Evolutionary conservation across 2,113 vertebrate genomes (phyloP).

Genomic region (Arenaria interpres): DNA sequence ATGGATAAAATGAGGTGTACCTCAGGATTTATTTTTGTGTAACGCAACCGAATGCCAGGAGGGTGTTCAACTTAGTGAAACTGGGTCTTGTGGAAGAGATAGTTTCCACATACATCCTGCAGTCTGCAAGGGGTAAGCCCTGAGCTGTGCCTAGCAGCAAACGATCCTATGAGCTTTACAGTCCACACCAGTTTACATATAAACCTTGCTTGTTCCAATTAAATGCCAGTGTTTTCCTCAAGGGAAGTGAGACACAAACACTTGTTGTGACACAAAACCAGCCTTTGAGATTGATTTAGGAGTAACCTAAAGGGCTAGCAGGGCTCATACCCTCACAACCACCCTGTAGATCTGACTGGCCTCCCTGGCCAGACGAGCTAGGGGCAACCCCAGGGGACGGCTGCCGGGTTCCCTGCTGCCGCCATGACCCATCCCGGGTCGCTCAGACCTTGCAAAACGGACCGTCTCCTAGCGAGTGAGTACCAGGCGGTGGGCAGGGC

Average conservation of each 20-base stretch:
- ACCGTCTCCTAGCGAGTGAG: no score
- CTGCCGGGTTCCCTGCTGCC: neutral
- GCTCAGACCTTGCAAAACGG: neutral
- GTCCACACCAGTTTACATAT: neutral
- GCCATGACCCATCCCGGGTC: rapidly evolving
- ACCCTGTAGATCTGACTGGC: neutral
- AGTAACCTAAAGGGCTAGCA: rapidly evolving
- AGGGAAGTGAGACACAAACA: neutral
- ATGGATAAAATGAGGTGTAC: neutral
- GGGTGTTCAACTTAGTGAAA: neutral
- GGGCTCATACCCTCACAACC: rapidly evolving
- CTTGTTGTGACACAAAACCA: neutral
- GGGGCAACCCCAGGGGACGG: neutral
- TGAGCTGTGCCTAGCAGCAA: neutral
- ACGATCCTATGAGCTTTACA: neutral
- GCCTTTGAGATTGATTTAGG: neutral
- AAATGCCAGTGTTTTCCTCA: neutral
- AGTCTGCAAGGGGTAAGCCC: neutral
- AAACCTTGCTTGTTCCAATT: neutral
- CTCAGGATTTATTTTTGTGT: neutral
- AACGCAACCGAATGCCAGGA: neutral
- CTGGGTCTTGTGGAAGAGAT: neutral
- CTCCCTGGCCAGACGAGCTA: neutral
- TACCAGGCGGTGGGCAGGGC: neutral
- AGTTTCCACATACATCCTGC: neutral